Percentiles rank a stretch among this genome's conserved stretches.
Conservation (phyloP, 2,797 vertebrate species). For the Cirrhinus mrigala region DNA sequence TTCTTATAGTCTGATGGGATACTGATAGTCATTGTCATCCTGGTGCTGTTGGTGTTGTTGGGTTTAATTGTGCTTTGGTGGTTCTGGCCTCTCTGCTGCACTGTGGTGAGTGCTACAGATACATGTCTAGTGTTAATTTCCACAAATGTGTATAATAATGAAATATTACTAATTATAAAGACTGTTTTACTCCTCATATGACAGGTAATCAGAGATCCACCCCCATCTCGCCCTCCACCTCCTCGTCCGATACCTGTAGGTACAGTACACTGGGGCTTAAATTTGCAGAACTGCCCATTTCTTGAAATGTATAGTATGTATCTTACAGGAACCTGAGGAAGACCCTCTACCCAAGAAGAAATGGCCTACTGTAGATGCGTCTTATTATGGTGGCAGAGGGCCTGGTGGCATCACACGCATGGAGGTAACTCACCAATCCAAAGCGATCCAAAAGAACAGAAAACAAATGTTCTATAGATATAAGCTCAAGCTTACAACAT, state of each 20-base stretch:
- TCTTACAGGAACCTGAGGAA: constrained; percentile 77
- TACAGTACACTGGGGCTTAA: constrained; percentile 64
- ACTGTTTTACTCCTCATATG: constrained; percentile 12
- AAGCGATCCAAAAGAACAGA: not conserved
- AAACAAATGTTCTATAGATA: not conserved
- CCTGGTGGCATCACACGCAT: constrained; percentile 92
- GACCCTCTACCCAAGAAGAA: constrained; percentile 81
- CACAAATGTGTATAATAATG: not conserved
- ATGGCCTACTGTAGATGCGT: constrained; percentile 90
- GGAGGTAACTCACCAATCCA: constrained; percentile 83
- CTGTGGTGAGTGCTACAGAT: constrained; percentile 86
- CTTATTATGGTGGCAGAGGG: constrained; percentile 88
- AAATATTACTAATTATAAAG: not conserved
- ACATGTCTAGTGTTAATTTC: not conserved
- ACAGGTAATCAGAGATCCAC: constrained; percentile 82
- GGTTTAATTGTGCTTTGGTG: constrained; percentile 84
- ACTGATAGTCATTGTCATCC: constrained; percentile 84
- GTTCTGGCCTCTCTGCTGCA: constrained; percentile 85
- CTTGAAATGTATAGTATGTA: constrained; percentile 32
- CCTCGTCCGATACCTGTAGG: constrained; percentile 74
- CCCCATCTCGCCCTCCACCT: constrained; percentile 75
- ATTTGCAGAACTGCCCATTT: not conserved
- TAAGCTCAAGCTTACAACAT: not conserved
- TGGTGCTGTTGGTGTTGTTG: constrained; percentile 85
- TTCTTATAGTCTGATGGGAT: constrained; percentile 83